phyloP scores from a whole-genome alignment of 2,888 invertebrate species.

The Schrankia costaestrigalis region DNA sequence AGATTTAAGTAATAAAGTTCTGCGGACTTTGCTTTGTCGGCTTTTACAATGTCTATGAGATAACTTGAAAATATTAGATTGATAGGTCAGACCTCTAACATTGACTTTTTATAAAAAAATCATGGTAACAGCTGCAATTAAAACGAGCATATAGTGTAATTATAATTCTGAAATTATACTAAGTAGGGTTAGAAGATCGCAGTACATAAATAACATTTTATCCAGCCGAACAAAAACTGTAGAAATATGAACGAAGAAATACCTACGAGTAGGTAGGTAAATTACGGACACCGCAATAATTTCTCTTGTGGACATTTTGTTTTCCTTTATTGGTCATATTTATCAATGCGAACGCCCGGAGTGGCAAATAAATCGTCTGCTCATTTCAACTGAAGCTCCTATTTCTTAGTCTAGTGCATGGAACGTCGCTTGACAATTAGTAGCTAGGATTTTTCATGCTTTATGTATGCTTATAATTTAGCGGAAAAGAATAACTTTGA shows the following conservation, averaged over 20 bases:
- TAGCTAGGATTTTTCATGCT: conserved; percentile 17
- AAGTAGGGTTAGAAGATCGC: too few relatives aligned
- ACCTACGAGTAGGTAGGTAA: too few relatives aligned
- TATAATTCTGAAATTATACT: too few relatives aligned
- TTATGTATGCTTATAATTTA: conserved; percentile 6
- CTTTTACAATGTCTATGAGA: too few relatives aligned
- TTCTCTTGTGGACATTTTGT: conserved; percentile 67
- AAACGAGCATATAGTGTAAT: too few relatives aligned
- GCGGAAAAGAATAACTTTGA: too few relatives aligned
- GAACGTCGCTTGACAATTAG: conserved; percentile 18
- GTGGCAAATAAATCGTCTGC: conserved; percentile 58
- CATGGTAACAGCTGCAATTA: too few relatives aligned
- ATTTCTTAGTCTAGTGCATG: conserved; percentile 35
- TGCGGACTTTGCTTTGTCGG: too few relatives aligned
- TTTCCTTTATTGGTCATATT: conserved; percentile 71
- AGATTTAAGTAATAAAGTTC: too few relatives aligned
- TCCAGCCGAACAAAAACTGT: conserved; percentile 32
- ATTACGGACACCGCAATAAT: conserved; percentile 58
- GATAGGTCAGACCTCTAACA: too few relatives aligned
- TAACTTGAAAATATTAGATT: too few relatives aligned
- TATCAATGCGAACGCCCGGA: conserved; percentile 59
- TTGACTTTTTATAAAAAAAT: too few relatives aligned
- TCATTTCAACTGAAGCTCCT: conserved; percentile 51
- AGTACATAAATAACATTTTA: conserved; percentile 8
- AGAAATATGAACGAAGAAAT: conserved; percentile 40